Base-by-base conservation (phyloP, 2,888 invertebrate species). In the Lochmaea crataegi region DNA sequence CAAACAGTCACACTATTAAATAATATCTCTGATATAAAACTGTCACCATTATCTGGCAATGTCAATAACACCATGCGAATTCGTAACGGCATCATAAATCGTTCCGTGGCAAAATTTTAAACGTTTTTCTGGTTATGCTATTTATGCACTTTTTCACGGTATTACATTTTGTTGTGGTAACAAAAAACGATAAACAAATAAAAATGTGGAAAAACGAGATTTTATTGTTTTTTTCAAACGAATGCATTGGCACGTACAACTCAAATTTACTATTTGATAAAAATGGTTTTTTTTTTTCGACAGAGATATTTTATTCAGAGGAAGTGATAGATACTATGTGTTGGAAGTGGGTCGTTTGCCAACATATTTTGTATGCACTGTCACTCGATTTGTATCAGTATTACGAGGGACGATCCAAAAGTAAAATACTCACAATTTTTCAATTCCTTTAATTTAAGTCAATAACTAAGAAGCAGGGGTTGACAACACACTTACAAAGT, bases 221-320 rank as follows among this genome's bases (percentile, higher is more conserved):
- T 60, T 32, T 10, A 60, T 32, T 32, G 32, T 32, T 60, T 14
- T 38, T 32, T 10, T 32, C 9, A 60, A 60, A 60, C 10, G 60
- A 32, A 60, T 60, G 60, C 60, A 14, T 38, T n/a, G 38, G 38
- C 60, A 60, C 60, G 60, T 60, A 26, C 60, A n/a, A 26, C 22
- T 57, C n/a, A 10, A 60, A 57, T 26, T 48, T 57, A 26, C 2
- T 57, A 26, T 22, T 22, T 26, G 57, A 57, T 22, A 26, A 26
- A 22, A 57, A 22, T 6, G 26, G n/a, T n/a, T 57, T 57, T 60
- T 56, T 56, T 16, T 4, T 45, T 11, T 11, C 22, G 26, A n/a
- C 32, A 7, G 14, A 57, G 10, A 57, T 57, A 32, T 58, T 32
- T 4, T 26, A 58, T 58, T 1, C 6, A 58, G 38, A 60, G 60